Conservation (phyloP, 2,113 vertebrate genomes). For the Garra rufa region DNA sequence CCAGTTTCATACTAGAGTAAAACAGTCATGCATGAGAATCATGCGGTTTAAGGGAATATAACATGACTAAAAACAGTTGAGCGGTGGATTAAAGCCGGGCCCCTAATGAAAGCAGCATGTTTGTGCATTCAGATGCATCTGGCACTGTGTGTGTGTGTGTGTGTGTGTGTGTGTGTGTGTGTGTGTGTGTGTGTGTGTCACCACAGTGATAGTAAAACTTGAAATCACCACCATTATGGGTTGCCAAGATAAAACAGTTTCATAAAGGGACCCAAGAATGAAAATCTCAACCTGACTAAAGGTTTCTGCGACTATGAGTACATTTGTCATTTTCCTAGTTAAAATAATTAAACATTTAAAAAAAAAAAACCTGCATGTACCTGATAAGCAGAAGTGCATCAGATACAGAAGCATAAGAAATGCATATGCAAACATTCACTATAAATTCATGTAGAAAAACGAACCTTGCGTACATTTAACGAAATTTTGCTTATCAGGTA, state of each 20-base stretch:
- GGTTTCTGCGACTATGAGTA: background rate
- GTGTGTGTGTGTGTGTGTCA: background rate
- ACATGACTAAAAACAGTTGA: background rate
- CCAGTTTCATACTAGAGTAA: background rate
- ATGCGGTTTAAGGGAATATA: background rate
- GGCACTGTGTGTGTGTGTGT: background rate
- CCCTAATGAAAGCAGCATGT: slow-evolving; percentile 48
- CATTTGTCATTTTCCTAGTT: background rate
- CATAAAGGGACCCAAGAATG: background rate
- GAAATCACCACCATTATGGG: background rate
- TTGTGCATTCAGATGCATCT: background rate
- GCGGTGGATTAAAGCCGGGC: background rate
- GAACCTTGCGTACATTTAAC: background rate
- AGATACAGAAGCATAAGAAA: background rate
- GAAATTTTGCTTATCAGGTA: background rate
- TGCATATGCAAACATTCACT: background rate
- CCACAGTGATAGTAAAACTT: background rate
- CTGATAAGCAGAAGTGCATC: background rate
- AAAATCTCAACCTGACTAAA: background rate
- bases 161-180: background rate
- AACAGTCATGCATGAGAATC: background rate
- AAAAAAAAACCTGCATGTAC: background rate
- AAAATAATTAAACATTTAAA: background rate
- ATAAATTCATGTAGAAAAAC: background rate
- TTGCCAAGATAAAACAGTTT: background rate